Conservation (phyloP, 2,797 vertebrate genomes). For the Sebastes nivosus region DNA sequence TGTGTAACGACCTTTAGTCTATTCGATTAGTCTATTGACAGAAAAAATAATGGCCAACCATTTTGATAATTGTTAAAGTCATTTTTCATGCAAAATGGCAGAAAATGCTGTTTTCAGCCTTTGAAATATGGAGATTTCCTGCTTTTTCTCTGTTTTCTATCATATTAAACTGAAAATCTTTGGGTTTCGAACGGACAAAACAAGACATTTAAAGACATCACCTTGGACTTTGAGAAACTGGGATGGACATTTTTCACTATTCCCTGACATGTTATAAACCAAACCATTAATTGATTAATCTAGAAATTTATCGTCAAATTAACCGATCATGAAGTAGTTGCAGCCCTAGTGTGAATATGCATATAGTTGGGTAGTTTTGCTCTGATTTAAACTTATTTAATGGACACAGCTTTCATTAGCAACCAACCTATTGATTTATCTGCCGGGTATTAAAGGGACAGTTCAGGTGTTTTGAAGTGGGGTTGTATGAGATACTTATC, state of each 20-base stretch:
- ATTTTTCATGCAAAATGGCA: too few species aligned
- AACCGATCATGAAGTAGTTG: too few species aligned
- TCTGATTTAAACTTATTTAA: background rate
- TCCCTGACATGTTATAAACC: too few species aligned
- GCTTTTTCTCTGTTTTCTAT: background rate
- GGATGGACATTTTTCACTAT: background rate
- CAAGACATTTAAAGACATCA: too few species aligned
- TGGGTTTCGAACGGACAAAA: background rate
- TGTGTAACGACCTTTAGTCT: too few species aligned
- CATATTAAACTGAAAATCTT: background rate
- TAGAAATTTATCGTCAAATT: too few species aligned
- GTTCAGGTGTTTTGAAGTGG: too few species aligned
- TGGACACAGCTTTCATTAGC: background rate
- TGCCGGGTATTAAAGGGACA: background rate
- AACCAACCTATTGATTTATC: background rate
- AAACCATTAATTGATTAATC: too few species aligned
- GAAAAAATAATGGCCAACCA: background rate
- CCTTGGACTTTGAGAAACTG: background rate
- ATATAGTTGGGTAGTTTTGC: background rate
- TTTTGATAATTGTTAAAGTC: background rate
- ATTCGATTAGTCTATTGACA: background rate
- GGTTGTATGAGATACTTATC: too few species aligned
- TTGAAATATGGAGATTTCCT: background rate
- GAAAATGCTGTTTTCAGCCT: background rate
- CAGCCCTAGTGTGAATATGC: background rate